phyloP scores from a whole-genome alignment of 1,140 invertebrate genomes.

The Neodiprion pinetum region DNA sequence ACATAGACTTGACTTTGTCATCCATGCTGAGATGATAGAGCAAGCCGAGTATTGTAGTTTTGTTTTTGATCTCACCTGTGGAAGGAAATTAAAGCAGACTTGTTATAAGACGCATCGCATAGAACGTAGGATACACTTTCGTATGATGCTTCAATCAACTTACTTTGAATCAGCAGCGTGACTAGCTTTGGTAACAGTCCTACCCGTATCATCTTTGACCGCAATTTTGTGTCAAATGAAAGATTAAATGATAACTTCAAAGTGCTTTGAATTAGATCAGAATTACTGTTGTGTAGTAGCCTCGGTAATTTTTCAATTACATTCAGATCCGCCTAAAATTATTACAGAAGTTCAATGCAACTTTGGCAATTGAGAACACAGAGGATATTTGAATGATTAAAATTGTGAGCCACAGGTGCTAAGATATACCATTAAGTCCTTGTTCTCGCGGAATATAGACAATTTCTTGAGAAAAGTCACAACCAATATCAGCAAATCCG shows the following conservation, averaged over 20 bases:
- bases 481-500: constrained; percentile 89
- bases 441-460: constrained; percentile 94
- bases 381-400: neutral
- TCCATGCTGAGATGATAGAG: constrained; percentile 96
- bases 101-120: constrained; percentile 8
- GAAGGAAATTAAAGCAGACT: constrained; percentile 32
- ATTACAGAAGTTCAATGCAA: constrained; percentile 8
- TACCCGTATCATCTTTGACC: constrained; percentile 88
- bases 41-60: constrained; percentile 84
- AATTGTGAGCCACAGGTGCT: no score
- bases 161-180: constrained; percentile 76
- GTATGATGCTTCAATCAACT: constrained; percentile 46
- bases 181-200: constrained; percentile 91
- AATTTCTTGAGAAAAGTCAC: constrained; percentile 95
- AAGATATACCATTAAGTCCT: constrained; percentile 84
- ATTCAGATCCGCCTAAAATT: constrained; percentile 66
- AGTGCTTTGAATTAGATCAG: constrained; percentile 87
- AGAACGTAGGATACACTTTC: constrained; percentile 14
- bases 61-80: constrained; percentile 83
- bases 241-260: constrained; percentile 93
- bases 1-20: constrained; percentile 93
- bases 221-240: constrained; percentile 90
- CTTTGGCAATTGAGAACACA: neutral
- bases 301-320: constrained; percentile 79
- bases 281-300: constrained; percentile 74